Base-by-base conservation (phyloP, 2,888 invertebrate species). In the Lepidochrysops patricia region DNA sequence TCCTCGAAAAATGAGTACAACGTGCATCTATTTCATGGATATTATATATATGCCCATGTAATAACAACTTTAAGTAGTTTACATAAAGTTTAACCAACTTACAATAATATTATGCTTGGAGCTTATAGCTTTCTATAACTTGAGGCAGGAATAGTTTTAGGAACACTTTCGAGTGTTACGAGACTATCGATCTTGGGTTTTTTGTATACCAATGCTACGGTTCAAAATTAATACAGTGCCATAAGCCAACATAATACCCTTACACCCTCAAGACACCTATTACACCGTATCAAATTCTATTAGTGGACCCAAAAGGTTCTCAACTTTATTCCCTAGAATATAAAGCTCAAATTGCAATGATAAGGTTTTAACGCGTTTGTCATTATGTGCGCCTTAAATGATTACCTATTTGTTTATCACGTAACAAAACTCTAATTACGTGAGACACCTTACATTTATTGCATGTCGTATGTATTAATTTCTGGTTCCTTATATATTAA, bases 181-280 rank as follows among this genome's bases (percentile, higher is more conserved):
- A n/a, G n/a, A n/a, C n/a, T n/a, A n/a, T n/a, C n/a, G n/a, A n/a
- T n/a, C n/a, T n/a, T n/a, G n/a, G n/a, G n/a, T n/a, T n/a, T n/a
- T n/a, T n/a, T n/a, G n/a, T n/a, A n/a, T n/a, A n/a, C n/a, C n/a
- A n/a, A n/a, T n/a, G n/a, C n/a, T n/a, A n/a, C n/a, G n/a, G n/a
- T n/a, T n/a, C n/a, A 88, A 87, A 89, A 89, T 89, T 88, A 88
- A 89, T 89, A 88, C 88, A 87, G 80, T 83, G 80, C 87, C 86
- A 88, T 89, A 89, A 88, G 87, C 85, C 84, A 80, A 75, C 82
- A 80, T 79, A 87, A 88, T 85, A 83, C 86, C 79, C 74, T 73
- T 71, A 73, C 74, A 70, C 73, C 72, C 74, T 75, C 72, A 68
- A 80, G 76, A 79, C 82, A 81, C 76, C 80, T 83, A 84, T 69